Evolutionary conservation across 2,888 invertebrate species (phyloP).

Genomic region (Drosophila eohydei): DNA sequence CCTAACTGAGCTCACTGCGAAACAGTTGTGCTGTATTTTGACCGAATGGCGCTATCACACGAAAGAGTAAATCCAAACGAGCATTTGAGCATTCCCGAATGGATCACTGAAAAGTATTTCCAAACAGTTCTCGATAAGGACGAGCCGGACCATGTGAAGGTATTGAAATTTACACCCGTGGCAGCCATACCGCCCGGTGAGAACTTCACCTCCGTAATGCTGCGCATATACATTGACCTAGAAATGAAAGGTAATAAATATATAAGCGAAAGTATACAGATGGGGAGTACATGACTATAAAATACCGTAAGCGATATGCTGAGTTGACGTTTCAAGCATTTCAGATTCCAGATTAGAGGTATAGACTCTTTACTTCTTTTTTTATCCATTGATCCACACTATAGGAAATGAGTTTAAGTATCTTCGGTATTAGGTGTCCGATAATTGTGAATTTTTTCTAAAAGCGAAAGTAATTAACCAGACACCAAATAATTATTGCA

Average conservation of each 20-base stretch:
- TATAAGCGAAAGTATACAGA: neutral
- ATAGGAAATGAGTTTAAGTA: neutral
- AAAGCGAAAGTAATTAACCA: too few species aligned
- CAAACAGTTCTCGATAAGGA: conserved; percentile 63
- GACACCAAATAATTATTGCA: too few species aligned
- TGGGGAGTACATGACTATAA: neutral
- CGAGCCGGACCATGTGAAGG: conserved; percentile 59
- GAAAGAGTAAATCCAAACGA: conserved; percentile 71
- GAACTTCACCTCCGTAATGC: conserved; percentile 80
- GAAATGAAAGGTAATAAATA: conserved; percentile 66
- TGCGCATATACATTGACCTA: conserved; percentile 72
- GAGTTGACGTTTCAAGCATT: neutral
- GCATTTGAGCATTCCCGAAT: conserved; percentile 65
- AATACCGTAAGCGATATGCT: neutral
- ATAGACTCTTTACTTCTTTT: neutral
- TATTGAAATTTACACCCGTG: conserved; percentile 65
- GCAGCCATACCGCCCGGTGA: conserved; percentile 81
- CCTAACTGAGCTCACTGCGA: conserved; percentile 1
- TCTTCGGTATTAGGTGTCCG: too few species aligned
- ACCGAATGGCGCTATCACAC: conserved; percentile 18
- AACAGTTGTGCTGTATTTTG: conserved; percentile 7
- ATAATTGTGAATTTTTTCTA: too few species aligned
- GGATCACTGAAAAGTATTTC: conserved; percentile 77
- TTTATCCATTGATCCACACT: neutral
- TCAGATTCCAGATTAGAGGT: neutral